Conservation (phyloP, 2,888 invertebrate species). For the Caenorhabditis sp. region DNA sequence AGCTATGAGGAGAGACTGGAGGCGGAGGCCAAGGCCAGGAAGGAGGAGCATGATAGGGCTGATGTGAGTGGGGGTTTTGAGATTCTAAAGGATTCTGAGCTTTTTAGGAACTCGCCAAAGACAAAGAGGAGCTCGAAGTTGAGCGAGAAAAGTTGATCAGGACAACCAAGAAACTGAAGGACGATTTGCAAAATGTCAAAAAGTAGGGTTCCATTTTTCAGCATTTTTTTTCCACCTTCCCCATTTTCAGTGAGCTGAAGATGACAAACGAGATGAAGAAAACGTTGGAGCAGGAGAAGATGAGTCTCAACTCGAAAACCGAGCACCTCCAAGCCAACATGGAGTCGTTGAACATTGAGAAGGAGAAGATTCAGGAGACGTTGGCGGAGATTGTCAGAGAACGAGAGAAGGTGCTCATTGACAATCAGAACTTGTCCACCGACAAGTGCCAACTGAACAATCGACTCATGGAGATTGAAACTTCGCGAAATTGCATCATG, state of each 20-base stretch:
- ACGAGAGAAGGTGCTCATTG: slow-evolving; percentile 83
- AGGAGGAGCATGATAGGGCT: slow-evolving; percentile 75
- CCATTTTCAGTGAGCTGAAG: slow-evolving; percentile 84
- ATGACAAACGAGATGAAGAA: slow-evolving; percentile 84
- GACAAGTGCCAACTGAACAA: slow-evolving; percentile 83
- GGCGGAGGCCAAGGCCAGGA: slow-evolving; percentile 73
- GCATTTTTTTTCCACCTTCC: not conserved
- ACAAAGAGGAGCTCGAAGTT: slow-evolving; percentile 84
- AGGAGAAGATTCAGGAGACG: slow-evolving; percentile 83
- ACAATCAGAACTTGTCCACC: slow-evolving; percentile 84
- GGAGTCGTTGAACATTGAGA: slow-evolving; percentile 84
- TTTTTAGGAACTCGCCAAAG: slow-evolving; percentile 83
- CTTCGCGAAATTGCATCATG: slow-evolving; percentile 83
- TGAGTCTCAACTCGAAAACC: slow-evolving; percentile 79
- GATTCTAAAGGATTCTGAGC: not conserved
- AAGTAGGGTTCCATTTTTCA: slow-evolving; percentile 68
- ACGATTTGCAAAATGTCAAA: slow-evolving; percentile 83
- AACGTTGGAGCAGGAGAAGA: slow-evolving; percentile 83
- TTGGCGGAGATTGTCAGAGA: slow-evolving; percentile 82
- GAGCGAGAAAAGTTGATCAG: slow-evolving; percentile 84
- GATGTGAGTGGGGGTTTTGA: slow-evolving; percentile 57
- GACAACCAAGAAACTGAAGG: slow-evolving; percentile 84
- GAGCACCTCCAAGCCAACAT: slow-evolving; percentile 78
- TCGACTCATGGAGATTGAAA: slow-evolving; percentile 83
- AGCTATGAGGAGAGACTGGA: slow-evolving; percentile 76